Evolutionary conservation across 2,797 vertebrate species (phyloP).

Genomic region (Hemibagrus guttatus): DNA sequence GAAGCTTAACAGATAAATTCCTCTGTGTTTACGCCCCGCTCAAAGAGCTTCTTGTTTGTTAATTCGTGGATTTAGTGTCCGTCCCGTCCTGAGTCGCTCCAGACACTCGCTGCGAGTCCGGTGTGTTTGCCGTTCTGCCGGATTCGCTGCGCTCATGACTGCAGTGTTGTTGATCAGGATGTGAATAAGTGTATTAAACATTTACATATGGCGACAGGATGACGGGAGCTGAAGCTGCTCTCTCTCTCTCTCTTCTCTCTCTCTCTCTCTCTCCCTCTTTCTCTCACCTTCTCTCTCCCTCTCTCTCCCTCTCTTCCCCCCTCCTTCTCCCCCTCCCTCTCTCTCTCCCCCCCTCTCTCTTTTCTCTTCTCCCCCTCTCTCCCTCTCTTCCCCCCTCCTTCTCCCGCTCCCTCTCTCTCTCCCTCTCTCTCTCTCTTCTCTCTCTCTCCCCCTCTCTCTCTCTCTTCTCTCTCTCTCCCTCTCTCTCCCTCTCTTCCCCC

Average conservation of each 20-base stretch:
- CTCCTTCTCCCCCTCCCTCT: too few species aligned
- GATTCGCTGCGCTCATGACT: conserved; percentile 59
- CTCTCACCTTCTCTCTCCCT: neutral
- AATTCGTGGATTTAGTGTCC: conserved; percentile 65
- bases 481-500: too few species aligned
- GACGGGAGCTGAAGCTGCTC: neutral
- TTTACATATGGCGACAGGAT: conserved; percentile 1
- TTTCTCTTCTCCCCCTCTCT: too few species aligned
- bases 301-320: neutral
- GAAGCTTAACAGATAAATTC: neutral
- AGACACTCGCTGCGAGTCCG: conserved; percentile 51
- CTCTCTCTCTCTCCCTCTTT: neutral
- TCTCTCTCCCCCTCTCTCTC: too few species aligned
- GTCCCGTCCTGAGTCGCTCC: conserved; percentile 56
- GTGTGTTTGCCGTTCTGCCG: conserved; percentile 53
- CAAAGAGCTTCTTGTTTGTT: conserved; percentile 65
- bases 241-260: neutral
- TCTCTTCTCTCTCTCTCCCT: too few species aligned
- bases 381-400: too few species aligned
- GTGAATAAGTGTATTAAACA: conserved; percentile 41
- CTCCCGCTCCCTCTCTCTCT: too few species aligned
- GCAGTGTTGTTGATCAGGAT: conserved; percentile 60
- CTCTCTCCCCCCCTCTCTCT: neutral
- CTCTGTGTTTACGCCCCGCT: conserved; percentile 29
- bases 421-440: too few species aligned